These are phyloP conservation scores for Melanostoma scalare DNA, from an alignment of 2,888 invertebrate species.

Conservation along the genomic window DNA sequence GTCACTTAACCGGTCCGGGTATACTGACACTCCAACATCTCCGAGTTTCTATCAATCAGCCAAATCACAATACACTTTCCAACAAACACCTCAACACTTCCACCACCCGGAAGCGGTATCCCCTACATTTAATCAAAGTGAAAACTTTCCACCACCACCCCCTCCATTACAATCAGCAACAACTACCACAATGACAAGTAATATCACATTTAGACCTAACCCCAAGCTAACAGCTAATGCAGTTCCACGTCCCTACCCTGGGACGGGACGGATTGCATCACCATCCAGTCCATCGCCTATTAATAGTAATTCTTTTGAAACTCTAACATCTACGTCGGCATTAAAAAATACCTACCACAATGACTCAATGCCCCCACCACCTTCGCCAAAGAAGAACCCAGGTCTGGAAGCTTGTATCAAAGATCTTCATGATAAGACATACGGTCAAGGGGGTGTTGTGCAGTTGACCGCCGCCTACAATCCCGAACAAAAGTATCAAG, in stretches of 20 bases:
- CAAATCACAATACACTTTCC: conserved; percentile 78
- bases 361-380: conserved; percentile 48
- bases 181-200: conserved; percentile 78
- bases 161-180: conserved; percentile 80
- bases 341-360: conserved; percentile 49
- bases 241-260: conserved; percentile 81
- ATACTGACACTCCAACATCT: conserved; percentile 79
- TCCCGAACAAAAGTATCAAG: conserved; percentile 84
- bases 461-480: conserved; percentile 78
- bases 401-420: conserved; percentile 81
- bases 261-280: conserved; percentile 76
- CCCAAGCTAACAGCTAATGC: conserved; percentile 82
- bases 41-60: conserved; percentile 79
- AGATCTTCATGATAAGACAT: conserved; percentile 82
- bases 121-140: conserved; percentile 77
- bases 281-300: conserved; percentile 77
- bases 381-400: conserved; percentile 59
- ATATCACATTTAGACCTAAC: conserved; percentile 79
- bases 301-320: conserved; percentile 79
- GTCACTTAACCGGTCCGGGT: conserved; percentile 80
- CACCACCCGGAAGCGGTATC: conserved; percentile 81
- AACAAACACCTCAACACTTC: conserved; percentile 79
- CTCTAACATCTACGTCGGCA: conserved; percentile 75
- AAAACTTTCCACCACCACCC: conserved; percentile 80
- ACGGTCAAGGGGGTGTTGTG: conserved; percentile 80